Evolutionary conservation across 2,888 invertebrate species (phyloP).

Genomic region (Acronicta alni): DNA sequence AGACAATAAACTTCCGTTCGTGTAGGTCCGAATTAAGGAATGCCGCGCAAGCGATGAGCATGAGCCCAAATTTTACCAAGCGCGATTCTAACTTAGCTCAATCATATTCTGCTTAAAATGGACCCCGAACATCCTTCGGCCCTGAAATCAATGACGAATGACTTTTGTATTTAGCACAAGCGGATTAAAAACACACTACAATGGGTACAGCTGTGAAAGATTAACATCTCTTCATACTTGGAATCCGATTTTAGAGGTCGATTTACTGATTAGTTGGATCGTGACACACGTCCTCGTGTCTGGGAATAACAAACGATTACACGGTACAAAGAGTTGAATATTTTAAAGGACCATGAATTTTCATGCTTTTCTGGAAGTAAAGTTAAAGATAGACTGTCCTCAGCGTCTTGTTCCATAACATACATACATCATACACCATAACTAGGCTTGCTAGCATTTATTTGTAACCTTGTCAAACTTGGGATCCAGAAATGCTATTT

Average conservation of each 20-base stretch:
- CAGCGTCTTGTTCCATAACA: conserved; percentile 17
- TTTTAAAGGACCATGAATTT: conserved; percentile 43
- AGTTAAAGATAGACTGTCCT: conserved; percentile 31
- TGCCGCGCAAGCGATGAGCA: neutral
- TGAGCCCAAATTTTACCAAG: neutral
- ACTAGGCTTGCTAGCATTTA: too few relatives aligned
- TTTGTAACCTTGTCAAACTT: too few relatives aligned
- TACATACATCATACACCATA: neutral
- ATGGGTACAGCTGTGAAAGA: conserved; percentile 35
- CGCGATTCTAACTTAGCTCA: neutral
- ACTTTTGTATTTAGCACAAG: conserved; percentile 18
- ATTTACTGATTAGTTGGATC: conserved; percentile 52
- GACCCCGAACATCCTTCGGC: conserved; percentile 4
- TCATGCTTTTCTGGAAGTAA: conserved; percentile 30
- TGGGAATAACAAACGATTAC: conserved; percentile 36
- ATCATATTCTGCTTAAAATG: neutral
- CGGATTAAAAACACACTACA: conserved; percentile 31
- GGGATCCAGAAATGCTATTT: too few relatives aligned
- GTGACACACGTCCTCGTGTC: conserved; percentile 50
- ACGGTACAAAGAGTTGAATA: conserved; percentile 32
- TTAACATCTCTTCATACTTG: conserved; percentile 52
- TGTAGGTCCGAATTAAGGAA: neutral
- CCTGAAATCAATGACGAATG: conserved; percentile 23
- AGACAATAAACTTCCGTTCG: neutral
- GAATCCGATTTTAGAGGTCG: conserved; percentile 52